phyloP scores from a whole-genome alignment of 2,113 vertebrate species.

The Xenopus borealis region DNA sequence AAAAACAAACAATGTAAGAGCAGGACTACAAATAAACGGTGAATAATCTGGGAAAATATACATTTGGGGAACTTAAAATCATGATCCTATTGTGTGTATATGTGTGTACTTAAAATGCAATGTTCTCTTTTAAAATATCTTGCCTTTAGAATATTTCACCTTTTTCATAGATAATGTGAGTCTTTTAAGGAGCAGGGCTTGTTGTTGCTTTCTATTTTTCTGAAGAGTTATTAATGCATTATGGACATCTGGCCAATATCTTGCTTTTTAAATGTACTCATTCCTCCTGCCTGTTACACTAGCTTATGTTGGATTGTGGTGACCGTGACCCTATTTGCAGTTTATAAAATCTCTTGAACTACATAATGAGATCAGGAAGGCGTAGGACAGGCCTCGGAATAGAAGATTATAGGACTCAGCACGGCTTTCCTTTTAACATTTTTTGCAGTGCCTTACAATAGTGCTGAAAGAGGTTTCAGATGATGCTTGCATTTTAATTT shows the following conservation, averaged over 20 bases:
- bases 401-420: conserved; percentile 48
- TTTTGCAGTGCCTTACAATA: conserved; percentile 40
- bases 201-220: background rate
- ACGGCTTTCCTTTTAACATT: conserved; percentile 48
- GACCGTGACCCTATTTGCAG: conserved; percentile 69
- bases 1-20: no score
- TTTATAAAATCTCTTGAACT: conserved; percentile 70
- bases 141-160: no score
- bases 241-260: background rate
- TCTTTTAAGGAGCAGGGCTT: no score
- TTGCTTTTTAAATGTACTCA: background rate
- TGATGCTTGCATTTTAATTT: background rate
- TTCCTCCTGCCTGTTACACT: conserved; percentile 59
- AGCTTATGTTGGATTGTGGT: conserved; percentile 70
- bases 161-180: no score
- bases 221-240: background rate
- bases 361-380: conserved; percentile 67
- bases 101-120: no score
- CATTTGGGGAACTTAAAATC: no score
- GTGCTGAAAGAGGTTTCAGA: conserved; percentile 10
- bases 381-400: conserved; percentile 50
- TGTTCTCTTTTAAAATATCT: no score
- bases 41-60: no score
- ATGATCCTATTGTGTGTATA: no score
- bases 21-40: no score